phyloP scores from a whole-genome alignment of 2,113 vertebrate species.

The Gobiocypris rarus region DNA sequence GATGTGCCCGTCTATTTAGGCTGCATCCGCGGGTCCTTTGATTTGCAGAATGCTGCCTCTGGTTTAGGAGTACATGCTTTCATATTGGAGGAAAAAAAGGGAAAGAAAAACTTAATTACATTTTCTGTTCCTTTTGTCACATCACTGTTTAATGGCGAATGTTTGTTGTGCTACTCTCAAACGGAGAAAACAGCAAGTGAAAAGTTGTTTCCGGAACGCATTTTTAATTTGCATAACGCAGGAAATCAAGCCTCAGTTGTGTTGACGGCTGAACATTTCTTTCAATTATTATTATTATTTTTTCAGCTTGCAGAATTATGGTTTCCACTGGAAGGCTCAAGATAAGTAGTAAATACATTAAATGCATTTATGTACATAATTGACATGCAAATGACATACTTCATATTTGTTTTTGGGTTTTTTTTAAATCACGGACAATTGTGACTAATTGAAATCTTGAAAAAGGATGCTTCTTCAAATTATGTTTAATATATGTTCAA shows the following conservation, averaged over 20 bases:
- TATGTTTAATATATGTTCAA: not conserved
- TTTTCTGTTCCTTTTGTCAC: constrained; percentile 85
- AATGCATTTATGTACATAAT: not conserved
- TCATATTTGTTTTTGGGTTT: not conserved
- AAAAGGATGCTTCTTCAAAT: not conserved
- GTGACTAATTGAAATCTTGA: not conserved
- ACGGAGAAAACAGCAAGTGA: constrained; percentile 71
- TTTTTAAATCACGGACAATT: not conserved
- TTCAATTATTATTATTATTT: not conserved
- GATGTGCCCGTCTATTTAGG: constrained; percentile 77
- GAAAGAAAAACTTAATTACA: constrained; percentile 81
- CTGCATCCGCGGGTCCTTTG: constrained; percentile 77
- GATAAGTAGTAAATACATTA: not conserved
- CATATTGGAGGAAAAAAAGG: constrained; percentile 56
- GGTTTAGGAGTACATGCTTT: constrained; percentile 76
- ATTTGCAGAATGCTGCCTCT: constrained; percentile 78
- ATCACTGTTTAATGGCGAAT: constrained; percentile 80
- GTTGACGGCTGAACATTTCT: constrained; percentile 7
- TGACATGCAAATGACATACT: not conserved
- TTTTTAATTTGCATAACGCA: constrained; percentile 53
- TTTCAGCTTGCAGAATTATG: not conserved
- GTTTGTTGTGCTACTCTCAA: constrained; percentile 81
- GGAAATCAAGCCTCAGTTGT: constrained; percentile 50
- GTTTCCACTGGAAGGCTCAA: not conserved
- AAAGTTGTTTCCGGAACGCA: constrained; percentile 50